Base-by-base conservation (phyloP, 2,888 invertebrate genomes). In the Sipha maydis region DNA sequence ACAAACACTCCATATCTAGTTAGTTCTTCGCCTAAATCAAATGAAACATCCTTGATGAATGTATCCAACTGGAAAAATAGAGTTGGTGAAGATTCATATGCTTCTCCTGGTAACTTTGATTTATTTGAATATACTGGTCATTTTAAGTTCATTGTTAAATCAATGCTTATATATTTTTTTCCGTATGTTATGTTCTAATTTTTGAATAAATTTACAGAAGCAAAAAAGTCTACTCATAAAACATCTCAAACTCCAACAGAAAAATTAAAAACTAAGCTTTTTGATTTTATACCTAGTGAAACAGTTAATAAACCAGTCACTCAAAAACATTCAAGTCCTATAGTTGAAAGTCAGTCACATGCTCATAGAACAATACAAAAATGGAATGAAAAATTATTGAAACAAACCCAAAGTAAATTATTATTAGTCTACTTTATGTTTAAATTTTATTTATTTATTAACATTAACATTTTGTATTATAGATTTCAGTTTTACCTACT, bases 21-120 rank as follows among this genome's bases (percentile, higher is more conserved):
- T 41, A 88, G 88, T 75, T 88, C 88, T 67, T 88, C 88, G 9
- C 88, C 88, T n/a, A 88, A 88, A 75, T 82, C 88, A 67, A 80
- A 61, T 82, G 88, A 88, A 75, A 75, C 73, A 14, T 88, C 88
- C n/a, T 75, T 88, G 11, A 88, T 88, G 88, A 88, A 88, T 76
- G 88, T 88, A 38, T 88, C 88, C 41, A 73, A 48, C 21, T 75
- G 75, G 77, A 77, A 67, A 78, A 85, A 48, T 85, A 11, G 14
- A 69, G 0, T 0, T 19, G 41, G n/a, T 82, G 61, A 31, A 38
- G 61, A n/a, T 69, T 14, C 41, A 11, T 88, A 61, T n/a, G 21
- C 25, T 1, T 88, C 80, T 4, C 80, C 88, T 31, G 82, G 88
- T 88, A 88, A 1, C 34, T 41, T 34, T 56, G 4, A 71, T 76